These are phyloP conservation scores for Amphiprion percula DNA, from an alignment of 2,113 vertebrate genomes.

Conservation along the genomic window DNA sequence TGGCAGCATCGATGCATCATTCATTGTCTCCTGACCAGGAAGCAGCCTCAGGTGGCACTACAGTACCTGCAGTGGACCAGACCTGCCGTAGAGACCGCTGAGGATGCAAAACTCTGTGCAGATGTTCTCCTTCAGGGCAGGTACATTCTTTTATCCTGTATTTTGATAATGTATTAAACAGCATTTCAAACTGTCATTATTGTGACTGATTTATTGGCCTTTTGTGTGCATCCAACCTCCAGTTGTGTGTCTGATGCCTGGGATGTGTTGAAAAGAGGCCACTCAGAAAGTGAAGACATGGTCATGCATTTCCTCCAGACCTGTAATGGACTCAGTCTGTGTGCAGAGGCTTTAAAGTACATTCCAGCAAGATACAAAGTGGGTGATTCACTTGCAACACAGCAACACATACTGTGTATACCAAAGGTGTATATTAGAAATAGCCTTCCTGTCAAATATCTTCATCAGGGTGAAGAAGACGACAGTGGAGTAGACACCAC, in stretches of 20 bases:
- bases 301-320: conserved; percentile 42
- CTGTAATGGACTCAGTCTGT: conserved; percentile 48
- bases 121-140: conserved; percentile 73
- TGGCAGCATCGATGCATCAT: conserved; percentile 72
- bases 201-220: background rate
- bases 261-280: conserved; percentile 58
- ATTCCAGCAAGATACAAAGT: conserved; percentile 51
- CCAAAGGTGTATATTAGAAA: conserved; percentile 1
- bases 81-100: conserved; percentile 48
- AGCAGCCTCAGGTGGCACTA: conserved; percentile 51
- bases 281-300: conserved; percentile 38
- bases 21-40: conserved; percentile 60
- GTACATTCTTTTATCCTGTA: conserved; percentile 22
- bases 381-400: conserved; percentile 21
- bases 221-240: conserved; percentile 10
- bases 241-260: conserved; percentile 63
- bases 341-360: conserved; percentile 38
- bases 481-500: background rate
- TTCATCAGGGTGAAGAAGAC: conserved; percentile 36
- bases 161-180: background rate
- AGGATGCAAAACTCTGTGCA: conserved; percentile 62
- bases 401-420: background rate
- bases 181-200: background rate
- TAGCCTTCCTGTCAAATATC: background rate
- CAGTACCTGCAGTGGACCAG: conserved; percentile 66